These are phyloP conservation scores for Spodoptera frugiperda DNA, from an alignment of 1,140 invertebrate genomes.

Conservation along the genomic window DNA sequence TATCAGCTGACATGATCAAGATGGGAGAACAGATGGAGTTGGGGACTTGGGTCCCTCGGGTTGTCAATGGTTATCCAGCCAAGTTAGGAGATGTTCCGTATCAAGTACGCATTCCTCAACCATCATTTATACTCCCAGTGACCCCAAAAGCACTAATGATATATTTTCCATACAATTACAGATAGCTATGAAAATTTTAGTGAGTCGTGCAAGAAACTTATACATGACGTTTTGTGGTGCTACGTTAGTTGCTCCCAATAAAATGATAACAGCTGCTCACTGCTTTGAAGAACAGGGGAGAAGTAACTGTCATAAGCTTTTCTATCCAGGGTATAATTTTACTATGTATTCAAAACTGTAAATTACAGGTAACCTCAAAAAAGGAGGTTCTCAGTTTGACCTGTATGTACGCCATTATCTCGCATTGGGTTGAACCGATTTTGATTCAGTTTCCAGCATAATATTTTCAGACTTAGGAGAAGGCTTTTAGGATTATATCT, in stretches of 20 bases:
- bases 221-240: constrained; percentile 71
- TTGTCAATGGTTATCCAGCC: constrained; percentile 63
- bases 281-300: constrained; percentile 59
- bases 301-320: constrained; percentile 56
- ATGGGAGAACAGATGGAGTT: constrained; percentile 9
- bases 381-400: too few species aligned
- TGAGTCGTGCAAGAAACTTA: not conserved
- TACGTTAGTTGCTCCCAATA: constrained; percentile 58
- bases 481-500: too few species aligned
- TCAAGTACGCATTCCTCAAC: constrained; percentile 57
- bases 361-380: not conserved
- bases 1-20: not conserved
- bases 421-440: too few species aligned
- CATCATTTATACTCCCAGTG: not conserved
- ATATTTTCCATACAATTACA: constrained; percentile 38
- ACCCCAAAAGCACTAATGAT: not conserved
- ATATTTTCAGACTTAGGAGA: too few species aligned
- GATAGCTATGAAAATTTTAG: constrained; percentile 62
- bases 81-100: constrained; percentile 69
- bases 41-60: constrained; percentile 54
- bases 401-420: too few species aligned
- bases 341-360: not conserved
- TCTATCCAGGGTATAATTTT: constrained; percentile 28
- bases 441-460: too few species aligned
- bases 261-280: constrained; percentile 71